Percentiles rank a stretch among this genome's conserved stretches.
Conservation (phyloP, 2,113 vertebrate genomes). For the Takifugu flavidus region DNA sequence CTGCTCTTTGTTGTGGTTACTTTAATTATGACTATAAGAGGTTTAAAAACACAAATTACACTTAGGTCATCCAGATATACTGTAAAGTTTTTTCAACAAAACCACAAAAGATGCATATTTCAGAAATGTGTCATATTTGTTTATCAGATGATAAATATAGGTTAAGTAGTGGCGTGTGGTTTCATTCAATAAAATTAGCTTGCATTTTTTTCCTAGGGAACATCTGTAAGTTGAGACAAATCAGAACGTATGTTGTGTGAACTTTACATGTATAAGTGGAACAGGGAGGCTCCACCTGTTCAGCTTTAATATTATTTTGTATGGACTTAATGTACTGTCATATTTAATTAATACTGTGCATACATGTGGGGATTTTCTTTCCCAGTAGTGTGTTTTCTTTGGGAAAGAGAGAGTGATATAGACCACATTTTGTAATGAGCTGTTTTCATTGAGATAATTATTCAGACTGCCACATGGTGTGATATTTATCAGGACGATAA, state of each 20-base stretch:
- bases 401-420: conserved; percentile 8
- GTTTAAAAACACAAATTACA: conserved; percentile 34
- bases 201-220: not conserved
- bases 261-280: too few species aligned
- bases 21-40: conserved; percentile 27
- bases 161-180: conserved; percentile 23
- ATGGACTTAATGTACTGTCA: conserved; percentile 31
- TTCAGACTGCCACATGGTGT: conserved; percentile 61
- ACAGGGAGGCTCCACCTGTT: not conserved
- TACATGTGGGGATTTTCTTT: conserved; percentile 27
- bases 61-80: conserved; percentile 16
- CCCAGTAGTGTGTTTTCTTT: conserved; percentile 46
- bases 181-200: conserved; percentile 28
- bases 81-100: conserved; percentile 17
- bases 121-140: conserved; percentile 17
- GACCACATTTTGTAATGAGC: conserved; percentile 58
- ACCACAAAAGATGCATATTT: conserved; percentile 4
- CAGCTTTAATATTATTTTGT: conserved; percentile 5
- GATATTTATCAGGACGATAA: conserved; percentile 63
- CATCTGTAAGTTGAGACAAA: too few species aligned
- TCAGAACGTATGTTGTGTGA: too few species aligned
- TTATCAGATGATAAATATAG: conserved; percentile 28
- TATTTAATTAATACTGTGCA: conserved; percentile 40
- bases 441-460: conserved; percentile 70
- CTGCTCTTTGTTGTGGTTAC: conserved; percentile 40